Conservation (phyloP, 2,888 invertebrate species). For the Tuta absoluta region DNA sequence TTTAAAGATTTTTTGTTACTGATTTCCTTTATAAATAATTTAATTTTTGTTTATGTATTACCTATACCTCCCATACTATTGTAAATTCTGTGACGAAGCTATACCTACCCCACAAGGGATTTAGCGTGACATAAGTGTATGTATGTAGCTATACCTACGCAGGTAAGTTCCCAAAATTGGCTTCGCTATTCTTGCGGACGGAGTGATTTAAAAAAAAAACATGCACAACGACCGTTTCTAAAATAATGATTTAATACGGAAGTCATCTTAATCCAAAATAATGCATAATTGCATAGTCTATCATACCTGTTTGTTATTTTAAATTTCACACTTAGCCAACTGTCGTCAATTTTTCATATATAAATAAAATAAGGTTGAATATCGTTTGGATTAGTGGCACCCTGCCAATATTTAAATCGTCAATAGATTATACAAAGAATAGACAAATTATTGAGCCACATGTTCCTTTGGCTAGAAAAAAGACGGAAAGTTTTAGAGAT, state of each 20-base stretch:
- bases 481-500: conserved; percentile 2
- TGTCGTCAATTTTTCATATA: neutral
- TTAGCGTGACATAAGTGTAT: no score
- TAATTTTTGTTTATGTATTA: no score
- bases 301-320: conserved; percentile 14
- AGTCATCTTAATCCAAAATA: conserved; percentile 18
- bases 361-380: conserved; percentile 18
- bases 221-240: neutral
- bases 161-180: no score
- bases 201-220: neutral
- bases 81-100: no score
- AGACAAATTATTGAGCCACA: conserved; percentile 10
- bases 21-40: no score
- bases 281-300: conserved; percentile 17
- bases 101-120: no score
- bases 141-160: no score
- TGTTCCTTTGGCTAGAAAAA: conserved; percentile 18
- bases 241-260: conserved; percentile 14
- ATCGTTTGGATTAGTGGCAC: neutral
- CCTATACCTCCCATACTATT: no score
- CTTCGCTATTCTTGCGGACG: no score
- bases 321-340: conserved; percentile 26
- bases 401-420: conserved; percentile 12
- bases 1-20: no score
- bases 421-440: conserved; percentile 17